Base-by-base conservation (phyloP, 2,888 invertebrate species). In the Onchidella celtica region DNA sequence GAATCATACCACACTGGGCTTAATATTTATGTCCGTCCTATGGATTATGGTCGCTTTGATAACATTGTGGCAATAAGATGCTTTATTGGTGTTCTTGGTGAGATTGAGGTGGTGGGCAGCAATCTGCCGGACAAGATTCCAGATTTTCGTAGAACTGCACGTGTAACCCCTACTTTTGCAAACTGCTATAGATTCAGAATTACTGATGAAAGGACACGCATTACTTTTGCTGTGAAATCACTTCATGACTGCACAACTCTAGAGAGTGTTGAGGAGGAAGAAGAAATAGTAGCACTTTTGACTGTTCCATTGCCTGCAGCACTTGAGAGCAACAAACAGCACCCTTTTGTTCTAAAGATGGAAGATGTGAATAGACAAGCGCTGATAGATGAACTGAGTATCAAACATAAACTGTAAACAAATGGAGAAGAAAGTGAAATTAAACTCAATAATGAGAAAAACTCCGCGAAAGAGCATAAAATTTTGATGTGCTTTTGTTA, bases 181-280 rank as follows among this genome's bases (percentile, higher is more conserved):
- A 86, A 87, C 75, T 91, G 91, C 83, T 90, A 86, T 74, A 85
- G 90, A 72, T 90, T 91, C 69, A 86, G 84, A 81, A 86, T 91
- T 3, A 83, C 83, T 3, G 89, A 91, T 82, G 83, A 87, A 0
- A 85, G 83, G 17, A 83, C 84, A 57, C 86, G 87, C 57, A 86
- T 91, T 29, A 74, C 86, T 9, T 87, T 91, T 72, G 73, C 83
- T 24, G 88, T 90, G n/a, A 86, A 85, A 63, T 84, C 89, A 0
- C 83, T 88, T 21, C 89, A 90, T 79, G 88, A 89, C 78, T 91
- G 91, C 81, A 85, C 87, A 59, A 90, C 89, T 4, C 81, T 91
- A 38, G 88, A 88, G 61, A 89, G 89, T 85, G 87, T 88, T 11
- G 85, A 86, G 3, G 86, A 85, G 40, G 84, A 83, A 17, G 86